A percentile compares a stretch with the other conserved stretches of the same genome.
phyloP scores from a whole-genome alignment of 2,113 vertebrate genomes.

The Ptychochromis oligacanthus region DNA sequence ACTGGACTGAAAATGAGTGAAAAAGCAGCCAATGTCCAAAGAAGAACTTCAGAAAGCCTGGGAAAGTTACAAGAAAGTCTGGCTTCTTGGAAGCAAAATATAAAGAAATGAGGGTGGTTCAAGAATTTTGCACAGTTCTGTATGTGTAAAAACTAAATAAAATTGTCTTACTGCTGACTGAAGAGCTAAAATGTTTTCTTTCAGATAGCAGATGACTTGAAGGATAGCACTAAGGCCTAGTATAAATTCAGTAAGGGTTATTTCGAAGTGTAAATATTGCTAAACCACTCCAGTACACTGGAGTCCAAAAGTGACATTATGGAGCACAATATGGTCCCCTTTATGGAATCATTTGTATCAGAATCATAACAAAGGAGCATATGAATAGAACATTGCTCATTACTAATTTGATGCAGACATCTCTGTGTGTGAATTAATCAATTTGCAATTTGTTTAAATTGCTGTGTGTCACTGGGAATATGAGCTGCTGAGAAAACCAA shows the following conservation, averaged over 20 bases:
- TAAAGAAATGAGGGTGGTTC: neutral
- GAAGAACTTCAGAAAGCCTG: neutral
- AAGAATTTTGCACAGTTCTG: neutral
- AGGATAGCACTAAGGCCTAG: neutral
- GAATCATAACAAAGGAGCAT: neutral
- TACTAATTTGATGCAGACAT: neutral
- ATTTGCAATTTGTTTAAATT: conserved; percentile 30
- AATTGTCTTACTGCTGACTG: neutral
- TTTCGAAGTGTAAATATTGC: no score
- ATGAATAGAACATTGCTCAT: conserved; percentile 29
- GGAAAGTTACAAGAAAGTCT: neutral
- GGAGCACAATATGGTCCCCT: neutral
- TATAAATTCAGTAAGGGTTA: neutral
- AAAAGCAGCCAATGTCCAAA: neutral
- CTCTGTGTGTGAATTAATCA: conserved; percentile 35
- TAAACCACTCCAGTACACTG: no score
- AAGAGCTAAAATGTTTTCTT: neutral
- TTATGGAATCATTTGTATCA: neutral
- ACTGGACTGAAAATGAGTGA: neutral
- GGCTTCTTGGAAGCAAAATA: neutral
- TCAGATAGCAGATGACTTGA: neutral
- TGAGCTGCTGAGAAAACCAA: conserved; percentile 10
- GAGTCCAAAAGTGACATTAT: no score
- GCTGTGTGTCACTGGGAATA: conserved; percentile 22
- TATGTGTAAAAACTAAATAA: neutral